Evolutionary conservation across 1,140 invertebrate species (phyloP), one percentile per base, ranked within the genome.

Genomic region (Brevipalpus yothersi): DNA sequence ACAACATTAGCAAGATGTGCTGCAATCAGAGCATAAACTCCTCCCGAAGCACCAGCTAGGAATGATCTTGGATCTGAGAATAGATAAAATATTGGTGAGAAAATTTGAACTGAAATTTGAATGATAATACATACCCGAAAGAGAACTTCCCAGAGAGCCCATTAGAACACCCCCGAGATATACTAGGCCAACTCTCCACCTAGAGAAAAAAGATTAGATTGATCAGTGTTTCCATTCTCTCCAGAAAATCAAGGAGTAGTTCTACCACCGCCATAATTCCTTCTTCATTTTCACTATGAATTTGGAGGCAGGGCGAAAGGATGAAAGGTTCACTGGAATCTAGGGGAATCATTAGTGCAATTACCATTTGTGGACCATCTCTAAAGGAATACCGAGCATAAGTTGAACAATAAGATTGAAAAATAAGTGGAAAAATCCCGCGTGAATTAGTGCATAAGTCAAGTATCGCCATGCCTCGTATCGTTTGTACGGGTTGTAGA

Each of bases 361-460:
- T 40, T 55, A 55, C 80, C 85, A 90, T 65, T 83, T 81, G 69
- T 97, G 91, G 11, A 95, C 90, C 80, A 96, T 84, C 72, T 97
- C 92, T 56, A 97, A 69, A 0, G 89, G 87, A 21, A 94, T 78
- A 3, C 92, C 92, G 53, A 96, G 75, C 68, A 93, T 75, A 55
- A 96, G 75, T 73, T 96, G 92, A 53, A 95, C 86, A 17, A 90
- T 69, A 15, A 94, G 72, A 69, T 97, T 97, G 59, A 89, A 85
- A 57, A 87, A 72, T n/a, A 96, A 73, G 69, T 96, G 91, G 58
- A 83, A 76, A 41, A 78, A 77, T 83, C 89, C 89, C 60, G 90
- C 82, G 72, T 96, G 92, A 42, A 97, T 90, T 69, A 96, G 82
- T 86, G 95, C 94, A 69, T 97, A 97, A 1, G 86, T 85, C 10